Percentiles rank a stretch among this genome's conserved stretches.
Conservation (phyloP, 2,888 invertebrate genomes). For the Tortrix viridana region DNA sequence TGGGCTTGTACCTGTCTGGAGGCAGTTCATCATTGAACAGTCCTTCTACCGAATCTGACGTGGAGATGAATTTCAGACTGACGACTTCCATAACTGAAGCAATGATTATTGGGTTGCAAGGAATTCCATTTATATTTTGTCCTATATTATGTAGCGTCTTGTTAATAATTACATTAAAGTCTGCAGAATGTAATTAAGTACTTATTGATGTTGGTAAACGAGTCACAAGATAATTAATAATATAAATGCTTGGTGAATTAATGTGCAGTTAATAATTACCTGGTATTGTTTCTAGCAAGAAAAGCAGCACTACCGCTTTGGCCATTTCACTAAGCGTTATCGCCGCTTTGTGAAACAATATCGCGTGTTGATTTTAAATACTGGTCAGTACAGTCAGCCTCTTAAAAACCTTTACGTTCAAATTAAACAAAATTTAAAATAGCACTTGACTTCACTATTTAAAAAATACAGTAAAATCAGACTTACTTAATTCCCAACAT, state of each 20-base stretch:
- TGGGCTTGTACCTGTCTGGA: conserved; percentile 21
- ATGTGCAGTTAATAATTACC: conserved; percentile 45
- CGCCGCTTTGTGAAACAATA: conserved; percentile 9
- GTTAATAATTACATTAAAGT: conserved; percentile 27
- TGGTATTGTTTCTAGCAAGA: conserved; percentile 52
- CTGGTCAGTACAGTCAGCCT: conserved; percentile 9
- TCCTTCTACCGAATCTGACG: neutral
- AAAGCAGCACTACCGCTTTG: conserved; percentile 51
- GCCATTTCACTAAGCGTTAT: conserved; percentile 44
- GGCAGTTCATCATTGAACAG: conserved; percentile 1
- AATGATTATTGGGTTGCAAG: conserved; percentile 7
- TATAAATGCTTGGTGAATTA: conserved; percentile 3
- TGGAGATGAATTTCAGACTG: conserved; percentile 8
- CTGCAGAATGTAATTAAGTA: conserved; percentile 9
- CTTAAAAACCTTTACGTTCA: neutral
- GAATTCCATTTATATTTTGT: neutral
- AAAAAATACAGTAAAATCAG: no score
- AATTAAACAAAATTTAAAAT: neutral
- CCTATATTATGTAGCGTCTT: conserved; percentile 9
- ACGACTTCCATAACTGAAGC: conserved; percentile 17
- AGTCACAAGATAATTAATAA: neutral
- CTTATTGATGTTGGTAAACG: neutral
- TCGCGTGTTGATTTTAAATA: conserved; percentile 33
- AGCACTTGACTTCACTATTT: no score
- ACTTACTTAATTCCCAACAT: no score